phyloP scores from a whole-genome alignment of 2,888 invertebrate species.

The Limnephilus rhombicus region DNA sequence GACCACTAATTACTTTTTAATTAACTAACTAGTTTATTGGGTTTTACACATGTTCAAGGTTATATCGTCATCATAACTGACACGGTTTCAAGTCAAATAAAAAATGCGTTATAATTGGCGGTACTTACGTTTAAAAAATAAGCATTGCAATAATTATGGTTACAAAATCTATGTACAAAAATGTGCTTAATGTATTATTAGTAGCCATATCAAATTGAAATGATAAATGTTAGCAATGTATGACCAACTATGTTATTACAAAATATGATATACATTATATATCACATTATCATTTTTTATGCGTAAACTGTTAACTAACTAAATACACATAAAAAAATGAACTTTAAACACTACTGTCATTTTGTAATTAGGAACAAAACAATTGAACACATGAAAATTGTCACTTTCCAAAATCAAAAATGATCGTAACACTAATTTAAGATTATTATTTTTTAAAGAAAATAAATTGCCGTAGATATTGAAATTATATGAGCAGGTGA shows the following conservation, averaged over 20 bases:
- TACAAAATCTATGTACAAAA: slow-evolving; percentile 5
- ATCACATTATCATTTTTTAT: slow-evolving; percentile 32
- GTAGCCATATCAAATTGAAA: slow-evolving; percentile 21
- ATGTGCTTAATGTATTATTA: slow-evolving; percentile 26
- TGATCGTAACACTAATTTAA: neutral
- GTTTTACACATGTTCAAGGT: slow-evolving; percentile 10
- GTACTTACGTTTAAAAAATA: neutral
- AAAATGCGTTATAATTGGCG: slow-evolving; percentile 32
- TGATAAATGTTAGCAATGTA: neutral
- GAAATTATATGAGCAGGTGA: neutral
- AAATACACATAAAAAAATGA: neutral
- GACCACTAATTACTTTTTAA: neutral
- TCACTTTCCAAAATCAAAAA: slow-evolving; percentile 41
- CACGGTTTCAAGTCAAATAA: neutral
- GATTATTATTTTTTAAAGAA: neutral
- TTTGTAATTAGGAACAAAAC: slow-evolving; percentile 49
- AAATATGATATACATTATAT: slow-evolving; percentile 13
- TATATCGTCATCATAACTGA: neutral
- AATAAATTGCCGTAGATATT: neutral
- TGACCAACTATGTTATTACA: neutral
- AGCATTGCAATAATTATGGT: slow-evolving; percentile 10
- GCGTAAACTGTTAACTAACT: slow-evolving; percentile 15
- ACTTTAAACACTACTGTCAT: slow-evolving; percentile 36
- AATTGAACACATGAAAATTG: slow-evolving; percentile 42
- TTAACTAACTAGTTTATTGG: neutral